These are phyloP conservation scores for Scatophagus argus DNA, from an alignment of 2,113 vertebrate genomes.

Conservation along the genomic window DNA sequence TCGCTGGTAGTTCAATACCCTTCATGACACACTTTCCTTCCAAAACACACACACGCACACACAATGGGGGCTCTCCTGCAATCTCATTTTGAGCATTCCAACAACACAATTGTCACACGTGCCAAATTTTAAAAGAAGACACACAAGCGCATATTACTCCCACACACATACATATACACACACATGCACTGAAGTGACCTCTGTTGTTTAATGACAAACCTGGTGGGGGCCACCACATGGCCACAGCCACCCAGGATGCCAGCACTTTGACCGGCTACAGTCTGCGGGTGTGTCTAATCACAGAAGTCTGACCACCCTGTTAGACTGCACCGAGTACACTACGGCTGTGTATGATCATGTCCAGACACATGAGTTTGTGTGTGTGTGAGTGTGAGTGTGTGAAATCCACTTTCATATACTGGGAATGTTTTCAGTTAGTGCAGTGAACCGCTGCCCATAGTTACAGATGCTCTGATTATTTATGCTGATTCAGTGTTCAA, in stretches of 20 bases:
- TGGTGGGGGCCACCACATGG: slow-evolving; percentile 53
- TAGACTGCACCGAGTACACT: slow-evolving; percentile 39
- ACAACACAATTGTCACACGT: slow-evolving; percentile 7
- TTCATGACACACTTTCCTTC: not conserved
- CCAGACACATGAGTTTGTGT: slow-evolving; percentile 55
- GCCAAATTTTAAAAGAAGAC: slow-evolving; percentile 2
- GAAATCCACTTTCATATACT: slow-evolving; percentile 17
- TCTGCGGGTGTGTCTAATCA: slow-evolving; percentile 67
- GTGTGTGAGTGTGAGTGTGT: not conserved
- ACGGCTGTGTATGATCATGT: slow-evolving; percentile 65
- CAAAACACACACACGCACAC: slow-evolving; percentile 2
- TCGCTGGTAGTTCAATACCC: not conserved
- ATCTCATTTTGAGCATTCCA: not conserved
- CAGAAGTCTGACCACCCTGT: slow-evolving; percentile 69
- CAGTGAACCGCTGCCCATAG: not conserved
- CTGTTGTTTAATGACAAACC: slow-evolving; percentile 65
- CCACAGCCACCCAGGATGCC: slow-evolving; percentile 69
- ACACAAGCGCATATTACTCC: not conserved
- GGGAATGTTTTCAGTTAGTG: slow-evolving; percentile 39
- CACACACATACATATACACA: not conserved
- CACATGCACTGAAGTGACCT: slow-evolving; percentile 38
- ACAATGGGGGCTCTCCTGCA: not conserved
- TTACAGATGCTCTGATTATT: too few relatives aligned
- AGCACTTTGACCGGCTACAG: slow-evolving; percentile 67
- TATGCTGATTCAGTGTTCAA: not conserved